Conservation (phyloP, 2,888 invertebrate genomes). For the Eudasyphora cyanicolor region DNA sequence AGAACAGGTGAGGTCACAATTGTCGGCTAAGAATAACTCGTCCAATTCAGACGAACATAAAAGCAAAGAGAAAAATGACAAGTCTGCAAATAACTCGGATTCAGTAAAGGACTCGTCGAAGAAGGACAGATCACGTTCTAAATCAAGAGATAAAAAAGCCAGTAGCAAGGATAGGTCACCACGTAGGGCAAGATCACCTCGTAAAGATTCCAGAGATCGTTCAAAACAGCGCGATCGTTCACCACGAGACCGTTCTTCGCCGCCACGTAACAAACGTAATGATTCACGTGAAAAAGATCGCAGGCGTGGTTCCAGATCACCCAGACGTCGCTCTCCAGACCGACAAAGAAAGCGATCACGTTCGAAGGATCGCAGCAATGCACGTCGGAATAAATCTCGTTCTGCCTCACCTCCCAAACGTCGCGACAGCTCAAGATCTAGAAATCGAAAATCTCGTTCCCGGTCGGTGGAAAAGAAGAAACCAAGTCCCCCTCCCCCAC, state of each 20-base stretch:
- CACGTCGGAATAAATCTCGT: conserved; percentile 69
- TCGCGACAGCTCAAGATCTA: conserved; percentile 67
- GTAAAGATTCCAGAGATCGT: conserved; percentile 72
- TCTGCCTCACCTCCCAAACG: conserved; percentile 69
- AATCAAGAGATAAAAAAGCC: conserved; percentile 66
- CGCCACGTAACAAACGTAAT: conserved; percentile 68
- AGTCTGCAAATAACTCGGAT: conserved; percentile 55
- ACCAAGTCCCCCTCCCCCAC: conserved; percentile 23
- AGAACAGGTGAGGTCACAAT: conserved; percentile 72
- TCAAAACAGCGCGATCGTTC: conserved; percentile 67
- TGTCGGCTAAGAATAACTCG: conserved; percentile 78
- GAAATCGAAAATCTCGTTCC: conserved; percentile 68
- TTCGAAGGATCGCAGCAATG: conserved; percentile 71
- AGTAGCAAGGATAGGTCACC: conserved; percentile 69
- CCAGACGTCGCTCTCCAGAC: conserved; percentile 70
- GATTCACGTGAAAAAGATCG: conserved; percentile 68
- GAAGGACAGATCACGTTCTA: conserved; percentile 71
- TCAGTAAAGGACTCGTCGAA: conserved; percentile 49
- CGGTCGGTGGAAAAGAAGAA: conserved; percentile 67
- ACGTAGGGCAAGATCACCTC: conserved; percentile 69
- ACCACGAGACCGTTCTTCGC: conserved; percentile 75
- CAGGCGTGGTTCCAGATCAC: conserved; percentile 70
- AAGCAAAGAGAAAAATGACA: conserved; percentile 69
- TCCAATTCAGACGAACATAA: conserved; percentile 76
- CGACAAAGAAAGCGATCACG: conserved; percentile 69